These are phyloP conservation scores for Helostoma temminkii DNA, from an alignment of 2,797 vertebrate species.

Conservation along the genomic window DNA sequence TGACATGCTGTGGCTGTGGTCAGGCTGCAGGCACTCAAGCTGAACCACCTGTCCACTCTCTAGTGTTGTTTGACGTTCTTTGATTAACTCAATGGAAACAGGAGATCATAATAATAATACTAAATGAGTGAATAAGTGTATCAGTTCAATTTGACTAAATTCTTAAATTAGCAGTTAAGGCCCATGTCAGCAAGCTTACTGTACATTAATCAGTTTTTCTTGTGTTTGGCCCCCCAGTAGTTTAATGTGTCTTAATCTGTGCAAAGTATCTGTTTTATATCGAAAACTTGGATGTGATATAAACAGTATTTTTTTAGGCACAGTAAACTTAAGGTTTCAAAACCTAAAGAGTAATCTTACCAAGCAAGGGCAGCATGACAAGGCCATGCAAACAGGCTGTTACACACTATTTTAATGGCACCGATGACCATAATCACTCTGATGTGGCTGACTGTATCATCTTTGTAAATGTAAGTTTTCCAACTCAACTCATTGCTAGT, in stretches of 20 bases:
- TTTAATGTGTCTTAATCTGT: constrained; percentile 28
- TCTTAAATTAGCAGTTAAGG: constrained; percentile 19
- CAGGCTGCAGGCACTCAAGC: constrained; percentile 63
- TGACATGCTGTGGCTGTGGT: constrained; percentile 67
- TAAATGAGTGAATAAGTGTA: constrained; percentile 7
- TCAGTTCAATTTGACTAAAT: neutral
- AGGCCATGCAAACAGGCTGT: constrained; percentile 77
- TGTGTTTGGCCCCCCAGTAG: neutral
- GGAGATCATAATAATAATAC: neutral
- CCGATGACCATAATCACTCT: neutral
- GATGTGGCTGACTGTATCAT: neutral
- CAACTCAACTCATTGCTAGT: too few relatives aligned
- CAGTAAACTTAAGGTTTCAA: constrained; percentile 31
- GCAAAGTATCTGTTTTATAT: constrained; percentile 36
- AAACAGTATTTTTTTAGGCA: constrained; percentile 43
- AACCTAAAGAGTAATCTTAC: constrained; percentile 22
- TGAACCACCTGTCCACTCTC: constrained; percentile 20
- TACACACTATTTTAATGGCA: neutral
- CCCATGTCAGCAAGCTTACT: constrained; percentile 22
- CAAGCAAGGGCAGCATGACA: constrained; percentile 67
- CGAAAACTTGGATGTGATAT: constrained; percentile 4
- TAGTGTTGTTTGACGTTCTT: neutral
- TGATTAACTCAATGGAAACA: neutral
- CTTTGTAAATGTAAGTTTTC: too few relatives aligned
- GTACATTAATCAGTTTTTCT: neutral